Evolutionary conservation across 2,888 invertebrate genomes (phyloP), one percentile per base, ranked within the genome.

Genomic region (Coremacera marginata): DNA sequence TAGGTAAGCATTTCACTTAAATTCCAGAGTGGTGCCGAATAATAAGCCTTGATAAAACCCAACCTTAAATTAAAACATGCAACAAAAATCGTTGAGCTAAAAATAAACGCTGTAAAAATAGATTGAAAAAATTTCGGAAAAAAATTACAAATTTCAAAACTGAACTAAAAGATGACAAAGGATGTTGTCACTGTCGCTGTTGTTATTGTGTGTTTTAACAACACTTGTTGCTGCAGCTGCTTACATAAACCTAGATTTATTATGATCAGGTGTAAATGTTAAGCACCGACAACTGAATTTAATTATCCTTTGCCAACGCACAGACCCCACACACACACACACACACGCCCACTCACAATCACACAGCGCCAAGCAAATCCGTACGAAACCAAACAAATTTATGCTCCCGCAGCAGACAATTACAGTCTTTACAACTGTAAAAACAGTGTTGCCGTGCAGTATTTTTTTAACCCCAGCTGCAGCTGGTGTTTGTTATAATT

Each of bases 251-350:
- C 34, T 34, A 27, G 63, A 63, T 63, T 63, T 63, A 63, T 63
- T 63, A 63, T 63, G 34, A 63, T 14, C 63, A 63, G 63, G 63
- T 63, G 63, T 63, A 63, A 63, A 63, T 63, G 63, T 63, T 63
- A 63, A 63, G 27, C 63, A 63, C 63, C 63, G 63, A 63, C 63
- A 63, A 63, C 63, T 63, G 63, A 63, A 63, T 63, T 63, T 63
- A 63, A 63, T 63, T 63, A 63, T 34, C 63, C 63, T 63, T 34
- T 34, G 27, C 16, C 19, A 27, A 63, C 3, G 19, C 63, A 63
- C 34, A 63, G 16, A 63, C 22, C 2, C 52, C 52, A 8, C 55
- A 22, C 22, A n/a, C 34, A 62, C 27, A 34, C 25, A 9, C 55
- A 55, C 22, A 19, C 5, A 22, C 22, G 3, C 34, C n/a, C n/a